These are phyloP conservation scores for Halictus rubicundus DNA, from an alignment of 1,140 invertebrate genomes.

Conservation along the genomic window DNA sequence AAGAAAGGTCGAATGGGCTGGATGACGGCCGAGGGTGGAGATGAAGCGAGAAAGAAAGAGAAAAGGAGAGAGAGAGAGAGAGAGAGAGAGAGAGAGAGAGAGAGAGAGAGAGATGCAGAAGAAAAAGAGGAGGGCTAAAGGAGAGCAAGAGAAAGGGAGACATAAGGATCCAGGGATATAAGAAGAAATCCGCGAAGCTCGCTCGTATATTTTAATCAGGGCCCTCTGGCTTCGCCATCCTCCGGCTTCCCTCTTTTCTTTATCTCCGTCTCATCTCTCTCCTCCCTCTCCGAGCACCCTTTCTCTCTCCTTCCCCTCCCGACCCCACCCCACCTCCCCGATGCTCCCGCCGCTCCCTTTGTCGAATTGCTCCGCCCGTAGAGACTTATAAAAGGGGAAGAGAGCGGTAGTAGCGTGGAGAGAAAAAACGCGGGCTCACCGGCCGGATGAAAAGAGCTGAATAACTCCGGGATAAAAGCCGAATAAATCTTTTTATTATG, in stretches of 20 bases:
- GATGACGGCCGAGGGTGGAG: not conserved
- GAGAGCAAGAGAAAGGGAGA: constrained; percentile 20
- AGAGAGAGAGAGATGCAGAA: too few species aligned
- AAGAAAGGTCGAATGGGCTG: constrained; percentile 2
- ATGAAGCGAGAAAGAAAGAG: too few species aligned
- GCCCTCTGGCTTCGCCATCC: constrained; percentile 61
- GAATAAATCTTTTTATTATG: constrained; percentile 81
- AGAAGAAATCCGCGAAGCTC: constrained; percentile 77
- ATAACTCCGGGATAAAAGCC: constrained; percentile 80
- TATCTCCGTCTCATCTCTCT: constrained; percentile 57
- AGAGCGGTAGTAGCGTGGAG: constrained; percentile 54
- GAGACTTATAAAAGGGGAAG: constrained; percentile 70
- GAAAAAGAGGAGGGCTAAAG: too few species aligned
- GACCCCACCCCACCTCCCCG: constrained; percentile 37
- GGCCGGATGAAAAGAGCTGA: constrained; percentile 78
- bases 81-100: too few species aligned
- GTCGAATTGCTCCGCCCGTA: constrained; percentile 65
- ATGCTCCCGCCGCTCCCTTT: constrained; percentile 47
- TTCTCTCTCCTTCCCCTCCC: constrained; percentile 40
- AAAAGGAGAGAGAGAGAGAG: too few species aligned
- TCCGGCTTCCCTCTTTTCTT: constrained; percentile 55
- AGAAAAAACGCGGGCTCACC: constrained; percentile 67
- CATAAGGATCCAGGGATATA: constrained; percentile 68
- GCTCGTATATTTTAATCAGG: constrained; percentile 80
- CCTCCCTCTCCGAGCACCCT: constrained; percentile 22